A percentile compares a stretch with the other conserved stretches of the same genome.
Evolutionary conservation across 2,113 vertebrate species (phyloP).

Genomic region (Prochilodus magdalenae): DNA sequence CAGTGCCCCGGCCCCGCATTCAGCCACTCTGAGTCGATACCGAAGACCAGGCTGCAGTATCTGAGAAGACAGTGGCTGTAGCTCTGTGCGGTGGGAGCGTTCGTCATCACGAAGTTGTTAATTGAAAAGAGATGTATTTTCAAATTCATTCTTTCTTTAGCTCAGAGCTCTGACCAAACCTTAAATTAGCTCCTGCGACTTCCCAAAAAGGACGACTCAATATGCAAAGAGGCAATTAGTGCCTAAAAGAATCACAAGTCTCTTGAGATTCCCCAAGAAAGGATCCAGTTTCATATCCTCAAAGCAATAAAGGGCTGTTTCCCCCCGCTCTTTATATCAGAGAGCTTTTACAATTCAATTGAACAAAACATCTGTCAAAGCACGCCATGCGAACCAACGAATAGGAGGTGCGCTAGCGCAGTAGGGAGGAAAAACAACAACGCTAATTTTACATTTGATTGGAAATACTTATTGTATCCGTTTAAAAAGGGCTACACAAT

Average conservation of each 20-base stretch:
- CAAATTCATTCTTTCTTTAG: neutral
- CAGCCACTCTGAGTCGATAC: slow-evolving; percentile 72
- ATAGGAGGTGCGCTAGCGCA: neutral
- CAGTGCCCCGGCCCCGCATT: slow-evolving; percentile 94
- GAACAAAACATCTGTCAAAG: slow-evolving; percentile 38
- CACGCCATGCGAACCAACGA: neutral
- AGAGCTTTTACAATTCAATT: slow-evolving; percentile 29
- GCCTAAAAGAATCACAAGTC: neutral
- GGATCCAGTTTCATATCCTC: slow-evolving; percentile 15
- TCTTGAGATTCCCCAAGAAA: slow-evolving; percentile 16
- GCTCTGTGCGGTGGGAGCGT: neutral
- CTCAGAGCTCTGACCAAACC: neutral
- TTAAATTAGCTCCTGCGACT: neutral
- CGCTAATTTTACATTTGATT: slow-evolving; percentile 47
- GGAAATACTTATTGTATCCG: slow-evolving; percentile 45
- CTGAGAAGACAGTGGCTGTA: neutral
- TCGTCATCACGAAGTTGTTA: neutral
- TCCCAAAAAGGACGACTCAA: neutral
- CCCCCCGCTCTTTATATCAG: neutral
- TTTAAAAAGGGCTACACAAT: slow-evolving; percentile 39
- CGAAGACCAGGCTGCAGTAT: neutral
- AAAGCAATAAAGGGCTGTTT: slow-evolving; percentile 10
- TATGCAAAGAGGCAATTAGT: neutral
- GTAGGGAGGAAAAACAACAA: slow-evolving; percentile 5
- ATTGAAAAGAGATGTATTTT: too few relatives aligned